Percentiles rank a stretch among this genome's conserved stretches.
Evolutionary conservation across 1,140 invertebrate genomes (phyloP).

Genomic region (Rhagoletis pomonella): DNA sequence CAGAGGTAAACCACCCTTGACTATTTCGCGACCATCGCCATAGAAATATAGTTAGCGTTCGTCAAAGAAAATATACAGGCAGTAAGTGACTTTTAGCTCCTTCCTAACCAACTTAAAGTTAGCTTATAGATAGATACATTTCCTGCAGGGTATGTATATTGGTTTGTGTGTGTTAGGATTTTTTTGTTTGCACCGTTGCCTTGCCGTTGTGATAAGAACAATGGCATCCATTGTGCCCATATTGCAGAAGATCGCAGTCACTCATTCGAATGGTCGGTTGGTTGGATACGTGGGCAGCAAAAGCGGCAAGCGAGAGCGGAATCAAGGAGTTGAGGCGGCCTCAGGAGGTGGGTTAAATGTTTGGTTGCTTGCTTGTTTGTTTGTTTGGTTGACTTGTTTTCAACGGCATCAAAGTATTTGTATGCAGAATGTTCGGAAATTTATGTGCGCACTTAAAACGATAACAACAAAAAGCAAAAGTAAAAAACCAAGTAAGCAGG

Average conservation of each 20-base stretch:
- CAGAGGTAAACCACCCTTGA: too few species aligned
- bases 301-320: too few species aligned
- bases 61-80: too few species aligned
- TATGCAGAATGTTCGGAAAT: conserved; percentile 44
- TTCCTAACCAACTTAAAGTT: too few species aligned
- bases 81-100: too few species aligned
- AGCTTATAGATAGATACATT: too few species aligned
- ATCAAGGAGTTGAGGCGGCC: too few species aligned
- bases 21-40: too few species aligned
- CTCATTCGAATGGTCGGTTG: conserved; percentile 25
- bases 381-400: conserved; percentile 14
- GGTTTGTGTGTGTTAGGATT: background rate
- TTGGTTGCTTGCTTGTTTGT: background rate
- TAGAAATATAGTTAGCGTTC: too few species aligned
- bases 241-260: conserved; percentile 49
- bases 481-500: background rate
- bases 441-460: conserved; percentile 44
- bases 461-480: conserved; percentile 18
- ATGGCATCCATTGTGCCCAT: conserved; percentile 40
- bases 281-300: background rate
- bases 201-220: conserved; percentile 40
- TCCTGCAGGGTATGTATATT: too few species aligned
- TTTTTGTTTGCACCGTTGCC: background rate
- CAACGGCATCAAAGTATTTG: conserved; percentile 10
- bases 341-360: background rate